Base-by-base conservation (phyloP, 2,888 invertebrate species). In the Ptychoptera contaminata region DNA sequence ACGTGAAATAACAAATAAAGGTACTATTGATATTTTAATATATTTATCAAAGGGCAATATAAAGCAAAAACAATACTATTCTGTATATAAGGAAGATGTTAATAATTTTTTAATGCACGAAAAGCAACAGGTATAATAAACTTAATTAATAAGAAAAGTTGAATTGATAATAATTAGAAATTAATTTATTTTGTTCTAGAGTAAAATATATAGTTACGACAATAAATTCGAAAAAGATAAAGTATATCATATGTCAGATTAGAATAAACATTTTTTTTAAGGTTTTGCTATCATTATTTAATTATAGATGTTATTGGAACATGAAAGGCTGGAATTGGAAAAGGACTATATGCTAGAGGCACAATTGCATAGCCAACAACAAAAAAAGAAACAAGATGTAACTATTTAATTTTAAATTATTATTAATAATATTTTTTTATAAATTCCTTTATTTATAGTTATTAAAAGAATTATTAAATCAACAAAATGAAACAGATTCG, bases 401-500 rank as follows among this genome's bases (percentile, higher is more conserved):
- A n/a, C n/a, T n/a, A 23, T 7, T 23, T 5, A 23, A 23, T 7
- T 23, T 5, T 23, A 5, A 23, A 23, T 23, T 23, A 23, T 23
- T 23, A 5, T 23, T 23, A 23, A 5, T 7, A 5, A 23, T 23
- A 23, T 23, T 23, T 23, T 23, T 23, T 5, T 23, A 5, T 5
- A 23, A 23, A 23, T 23, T 3, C 7, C 7, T 23, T 38, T 23
- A 16, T 41, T 46, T 47, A 31, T 46, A 54, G 54, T 48, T 55
- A 11, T 39, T 55, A 23, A 50, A 52, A 41, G 41, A 53, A 46
- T 40, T 55, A 29, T 43, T 55, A 12, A 43, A 50, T 37, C 55
- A 80, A 55, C 82, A 82, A 62, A 69, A 68, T 46, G 72, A 74
- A 54, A 62, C 82, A 37, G 82, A 82, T 56, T 64, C 63, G 49